Evolutionary conservation across 2,888 invertebrate species (phyloP), one percentile per base, ranked within the genome.

Genomic region (Chaetogeoica ovagalla): DNA sequence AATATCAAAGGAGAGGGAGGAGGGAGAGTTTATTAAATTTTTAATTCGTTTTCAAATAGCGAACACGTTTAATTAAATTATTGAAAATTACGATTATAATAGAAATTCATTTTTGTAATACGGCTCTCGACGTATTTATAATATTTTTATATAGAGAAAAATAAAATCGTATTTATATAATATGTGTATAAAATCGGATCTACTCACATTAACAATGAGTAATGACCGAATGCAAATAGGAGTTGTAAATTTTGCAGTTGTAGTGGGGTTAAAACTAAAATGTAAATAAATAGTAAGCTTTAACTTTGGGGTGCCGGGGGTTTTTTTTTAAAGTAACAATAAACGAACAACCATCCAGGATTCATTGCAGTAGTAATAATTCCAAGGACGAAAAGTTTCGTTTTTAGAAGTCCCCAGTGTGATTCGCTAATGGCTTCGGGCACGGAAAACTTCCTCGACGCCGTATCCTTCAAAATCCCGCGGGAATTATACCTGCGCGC

Each of bases 331-430:
- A 48, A 62, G 77, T 60, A 62, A 77, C 60, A 69, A 77, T 70
- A 77, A 77, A 77, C 39, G 77, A 60, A 76, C 76, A 60, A 60
- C 76, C 60, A 52, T 76, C 69, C 68, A 23, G 68, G n/a, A 68
- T 77, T 37, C 77, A 52, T 62, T 77, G 77, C 77, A 70, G 65
- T 63, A 63, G 70, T 71, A 79, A 71, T 79, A 79, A 79, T 63
- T 79, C 79, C 70, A 63, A 57, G 71, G 71, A 71, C 62, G 63
- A 79, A 77, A 77, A 79, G 79, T 79, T 70, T 79, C 63, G 55
- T 79, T 79, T 79, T 70, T 79, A 79, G 79, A 71, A 71, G 70
- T 79, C 79, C 79, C 79, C 63, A 71, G 79, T 79, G 79, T 71
- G 71, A 79, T 79, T 79, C 70, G 39, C 71, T 79, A 79, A 79